Percentiles rank a stretch among this genome's conserved stretches.
Evolutionary conservation across 2,888 invertebrate species (phyloP).

Genomic region (Campoplex nolae): DNA sequence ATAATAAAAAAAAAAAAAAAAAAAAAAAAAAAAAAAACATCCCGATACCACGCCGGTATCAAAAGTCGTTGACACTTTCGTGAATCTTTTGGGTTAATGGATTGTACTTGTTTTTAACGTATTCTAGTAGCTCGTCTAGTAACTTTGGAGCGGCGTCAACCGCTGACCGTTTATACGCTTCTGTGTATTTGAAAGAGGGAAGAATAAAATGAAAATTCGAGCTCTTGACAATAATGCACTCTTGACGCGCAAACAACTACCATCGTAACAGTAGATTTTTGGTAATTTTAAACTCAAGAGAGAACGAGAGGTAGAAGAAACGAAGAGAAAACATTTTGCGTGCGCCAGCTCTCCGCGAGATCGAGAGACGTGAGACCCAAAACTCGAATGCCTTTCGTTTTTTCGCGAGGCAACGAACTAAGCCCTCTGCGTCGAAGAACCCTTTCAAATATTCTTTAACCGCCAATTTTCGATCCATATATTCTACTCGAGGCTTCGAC

Average conservation of each 20-base stretch:
- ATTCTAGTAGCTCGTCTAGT: constrained; percentile 72
- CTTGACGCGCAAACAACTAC: constrained; percentile 62
- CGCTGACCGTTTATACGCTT: constrained; percentile 66
- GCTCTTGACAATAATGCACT: constrained; percentile 70
- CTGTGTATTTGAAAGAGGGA: constrained; percentile 29
- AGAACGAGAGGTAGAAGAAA: constrained; percentile 18
- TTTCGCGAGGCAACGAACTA: constrained; percentile 55
- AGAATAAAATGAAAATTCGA: constrained; percentile 24
- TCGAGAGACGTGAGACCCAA: constrained; percentile 62
- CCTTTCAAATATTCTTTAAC: constrained; percentile 32
- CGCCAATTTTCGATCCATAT: constrained; percentile 20
- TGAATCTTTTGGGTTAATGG: neutral
- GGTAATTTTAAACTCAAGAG: constrained; percentile 77
- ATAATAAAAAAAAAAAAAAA: no score
- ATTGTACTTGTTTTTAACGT: constrained; percentile 35
- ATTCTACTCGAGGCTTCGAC: neutral
- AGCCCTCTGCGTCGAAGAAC: constrained; percentile 7
- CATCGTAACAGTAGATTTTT: constrained; percentile 77
- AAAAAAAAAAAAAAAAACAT: neutral
- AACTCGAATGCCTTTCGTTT: constrained; percentile 72
- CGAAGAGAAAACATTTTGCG: constrained; percentile 46
- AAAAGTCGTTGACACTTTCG: neutral
- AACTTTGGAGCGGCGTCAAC: constrained; percentile 66
- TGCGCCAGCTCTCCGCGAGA: constrained; percentile 52
- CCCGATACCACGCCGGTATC: neutral